These are phyloP conservation scores for Drosophila bipectinata DNA, from an alignment of 1,140 invertebrate genomes.

Conservation along the genomic window DNA sequence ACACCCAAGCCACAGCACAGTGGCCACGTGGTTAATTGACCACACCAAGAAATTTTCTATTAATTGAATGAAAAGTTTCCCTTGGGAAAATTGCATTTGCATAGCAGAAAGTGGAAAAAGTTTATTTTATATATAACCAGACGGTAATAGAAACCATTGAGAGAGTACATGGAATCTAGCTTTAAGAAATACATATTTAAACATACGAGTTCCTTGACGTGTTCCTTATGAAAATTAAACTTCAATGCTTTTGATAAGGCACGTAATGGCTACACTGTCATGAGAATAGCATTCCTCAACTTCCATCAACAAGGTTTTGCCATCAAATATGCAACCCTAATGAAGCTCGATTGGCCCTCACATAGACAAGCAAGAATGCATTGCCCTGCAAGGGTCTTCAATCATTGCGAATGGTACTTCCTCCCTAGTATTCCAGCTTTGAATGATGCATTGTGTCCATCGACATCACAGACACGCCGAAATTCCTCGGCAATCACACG, in stretches of 20 bases:
- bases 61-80: constrained; percentile 68
- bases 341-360: constrained; percentile 41
- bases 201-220: too few species aligned
- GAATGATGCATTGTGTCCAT: constrained; percentile 53
- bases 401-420: constrained; percentile 10
- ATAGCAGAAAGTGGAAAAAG: constrained; percentile 6
- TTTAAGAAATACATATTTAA: not conserved
- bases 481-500: constrained; percentile 23
- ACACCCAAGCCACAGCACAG: constrained; percentile 17
- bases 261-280: not conserved
- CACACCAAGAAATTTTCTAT: constrained; percentile 54
- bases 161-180: not conserved
- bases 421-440: not conserved
- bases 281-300: not conserved
- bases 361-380: constrained; percentile 24
- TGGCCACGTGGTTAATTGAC: constrained; percentile 69
- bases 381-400: constrained; percentile 22
- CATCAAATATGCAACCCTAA: constrained; percentile 33
- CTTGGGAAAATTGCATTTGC: constrained; percentile 53
- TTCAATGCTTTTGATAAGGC: not conserved
- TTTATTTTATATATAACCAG: not conserved
- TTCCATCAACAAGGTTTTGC: not conserved
- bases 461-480: constrained; percentile 51
- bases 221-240: not conserved
- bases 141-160: not conserved